Evolutionary conservation across 2,888 invertebrate genomes (phyloP).

Genomic region (Dichetophora obliterata): DNA sequence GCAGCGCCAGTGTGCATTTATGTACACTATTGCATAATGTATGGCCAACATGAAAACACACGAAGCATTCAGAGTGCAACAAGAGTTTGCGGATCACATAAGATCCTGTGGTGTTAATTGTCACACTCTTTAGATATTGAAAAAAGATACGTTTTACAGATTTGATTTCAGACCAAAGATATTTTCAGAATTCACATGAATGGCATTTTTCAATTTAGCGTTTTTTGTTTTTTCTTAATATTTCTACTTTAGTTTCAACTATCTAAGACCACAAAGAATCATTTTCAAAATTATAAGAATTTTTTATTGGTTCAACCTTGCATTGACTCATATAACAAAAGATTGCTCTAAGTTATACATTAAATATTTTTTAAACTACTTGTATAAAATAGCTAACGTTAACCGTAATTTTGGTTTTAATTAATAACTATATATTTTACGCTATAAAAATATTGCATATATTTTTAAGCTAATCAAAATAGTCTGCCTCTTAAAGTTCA

Average conservation of each 20-base stretch:
- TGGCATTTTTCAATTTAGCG: too few species aligned
- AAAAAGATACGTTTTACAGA: not conserved
- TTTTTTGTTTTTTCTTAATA: too few species aligned
- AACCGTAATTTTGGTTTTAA: not conserved
- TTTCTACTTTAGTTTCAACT: too few species aligned
- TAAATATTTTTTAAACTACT: too few species aligned
- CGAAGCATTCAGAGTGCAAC: not conserved
- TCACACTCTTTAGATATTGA: not conserved
- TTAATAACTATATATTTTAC: not conserved
- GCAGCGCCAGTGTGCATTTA: not conserved
- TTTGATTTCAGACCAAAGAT: too few species aligned
- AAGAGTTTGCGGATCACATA: conserved; percentile 27
- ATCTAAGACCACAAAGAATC: too few species aligned
- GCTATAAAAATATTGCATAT: conserved; percentile 38
- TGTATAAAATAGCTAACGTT: too few species aligned
- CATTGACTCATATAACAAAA: too few species aligned
- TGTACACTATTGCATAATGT: conserved; percentile 57
- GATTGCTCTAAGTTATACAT: too few species aligned
- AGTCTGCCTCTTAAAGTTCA: conserved; percentile 3
- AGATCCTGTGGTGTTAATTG: conserved; percentile 46
- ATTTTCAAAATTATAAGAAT: too few species aligned
- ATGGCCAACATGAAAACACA: conserved; percentile 50
- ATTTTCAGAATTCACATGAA: too few species aligned
- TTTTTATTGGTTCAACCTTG: too few species aligned
- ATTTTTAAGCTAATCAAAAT: conserved; percentile 37